Conservation (phyloP, 2,888 invertebrate genomes). For the Patella caerulea region DNA sequence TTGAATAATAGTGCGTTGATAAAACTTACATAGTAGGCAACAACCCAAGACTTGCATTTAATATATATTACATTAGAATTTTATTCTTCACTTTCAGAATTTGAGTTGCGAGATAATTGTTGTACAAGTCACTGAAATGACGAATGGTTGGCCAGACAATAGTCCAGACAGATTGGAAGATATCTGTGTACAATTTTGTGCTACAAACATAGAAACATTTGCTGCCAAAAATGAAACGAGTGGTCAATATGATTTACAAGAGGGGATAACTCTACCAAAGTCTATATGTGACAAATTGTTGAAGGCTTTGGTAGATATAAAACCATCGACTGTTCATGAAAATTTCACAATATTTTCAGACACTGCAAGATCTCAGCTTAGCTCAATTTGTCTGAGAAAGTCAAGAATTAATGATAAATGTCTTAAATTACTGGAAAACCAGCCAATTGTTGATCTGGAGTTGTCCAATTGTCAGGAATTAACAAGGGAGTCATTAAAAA, state of each 20-base stretch:
- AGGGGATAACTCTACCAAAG: constrained; percentile 37
- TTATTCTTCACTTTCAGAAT: too few relatives aligned
- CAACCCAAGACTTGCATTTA: too few relatives aligned
- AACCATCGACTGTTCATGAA: constrained; percentile 15
- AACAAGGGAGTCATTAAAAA: constrained; percentile 75
- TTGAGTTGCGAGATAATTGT: too few relatives aligned
- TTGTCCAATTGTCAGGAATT: constrained; percentile 81
- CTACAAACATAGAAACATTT: constrained; percentile 31
- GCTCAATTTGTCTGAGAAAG: constrained; percentile 45
- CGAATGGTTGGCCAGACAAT: constrained; percentile 40
- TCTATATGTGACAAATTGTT: constrained; percentile 43
- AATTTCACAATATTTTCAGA: constrained; percentile 42
- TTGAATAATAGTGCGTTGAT: too few relatives aligned
- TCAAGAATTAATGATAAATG: constrained; percentile 79
- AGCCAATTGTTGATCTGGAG: constrained; percentile 82
- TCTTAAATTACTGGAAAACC: constrained; percentile 80
- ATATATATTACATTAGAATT: too few relatives aligned
- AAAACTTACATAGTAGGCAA: too few relatives aligned
- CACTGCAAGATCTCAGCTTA: constrained; percentile 38
- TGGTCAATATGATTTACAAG: constrained; percentile 31
- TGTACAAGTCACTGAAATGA: constrained; percentile 5
- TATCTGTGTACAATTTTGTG: constrained; percentile 37
- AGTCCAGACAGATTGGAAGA: constrained; percentile 41
- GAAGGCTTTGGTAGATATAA: constrained; percentile 19
- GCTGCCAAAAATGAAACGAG: constrained; percentile 15